Evolutionary conservation across 2,113 vertebrate genomes (phyloP), one percentile per base, ranked within the genome.

Genomic region (Nerophis lumbriciformis): DNA sequence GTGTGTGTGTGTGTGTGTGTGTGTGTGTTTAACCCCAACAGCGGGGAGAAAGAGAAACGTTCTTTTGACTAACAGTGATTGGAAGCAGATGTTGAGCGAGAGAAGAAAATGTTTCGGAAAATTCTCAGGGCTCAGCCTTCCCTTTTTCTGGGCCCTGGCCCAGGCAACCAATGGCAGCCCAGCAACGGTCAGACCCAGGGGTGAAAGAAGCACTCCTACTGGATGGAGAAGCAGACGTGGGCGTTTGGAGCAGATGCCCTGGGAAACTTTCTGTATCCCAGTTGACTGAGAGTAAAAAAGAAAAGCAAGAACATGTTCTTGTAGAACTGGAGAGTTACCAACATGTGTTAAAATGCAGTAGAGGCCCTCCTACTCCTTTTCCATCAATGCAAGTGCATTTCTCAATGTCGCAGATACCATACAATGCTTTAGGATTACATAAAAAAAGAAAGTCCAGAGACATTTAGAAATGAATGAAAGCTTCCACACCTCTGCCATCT

Each of bases 71-170:
- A 79, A 78, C 70, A 35, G 28, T 87, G 88, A 92, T 88, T 92
- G 82, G 87, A 92, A 94, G 79, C 92, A 94, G 92, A 93, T 93
- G 93, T 91, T 78, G 84, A 83, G 72, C 78, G 78, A 67, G 79
- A 77, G 69, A 80, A 85, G 82, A 81, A 84, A 83, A 84, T 80
- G 71, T 84, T 87, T 90, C 72, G 84, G 86, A 90, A 92, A 91
- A 85, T 91, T 92, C 90, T 91, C 90, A 92, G 89, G 88, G 84
- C 78, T 84, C 71, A 77, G 81, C 74, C 86, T 80, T 87, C 87
- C 71, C 80, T 85, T 92, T 86, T 91, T 91, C 86, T 90, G 87
- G 88, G 88, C 80, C 82, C 80, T 88, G 87, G 83, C 87, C 71
- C 56, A 1, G 53, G 49, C 60, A 51, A 52, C 91, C 90, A 91